Conservation (phyloP, 53 echinoderm and acorn worm species). For the Henricia sp. region DNA sequence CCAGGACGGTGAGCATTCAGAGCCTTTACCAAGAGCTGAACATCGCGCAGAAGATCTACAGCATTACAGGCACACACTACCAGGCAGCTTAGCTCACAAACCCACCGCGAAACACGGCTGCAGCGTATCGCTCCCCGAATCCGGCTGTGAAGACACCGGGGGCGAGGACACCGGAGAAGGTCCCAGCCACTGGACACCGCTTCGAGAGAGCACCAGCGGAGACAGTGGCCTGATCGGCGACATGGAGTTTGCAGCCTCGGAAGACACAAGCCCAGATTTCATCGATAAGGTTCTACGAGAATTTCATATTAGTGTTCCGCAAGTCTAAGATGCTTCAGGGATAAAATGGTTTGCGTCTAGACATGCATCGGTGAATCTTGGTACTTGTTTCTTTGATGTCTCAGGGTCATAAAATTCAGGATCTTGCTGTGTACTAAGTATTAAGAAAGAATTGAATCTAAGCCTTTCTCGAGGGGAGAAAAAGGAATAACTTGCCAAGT, state of each 20-base stretch:
- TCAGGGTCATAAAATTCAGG: no score
- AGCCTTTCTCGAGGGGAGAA: no score
- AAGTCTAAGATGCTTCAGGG: background rate
- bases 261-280: slow-evolving; percentile 66
- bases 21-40: background rate
- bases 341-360: background rate
- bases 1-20: background rate
- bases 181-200: slow-evolving; percentile 54
- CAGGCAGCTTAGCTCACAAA: background rate
- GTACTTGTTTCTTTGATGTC: no score
- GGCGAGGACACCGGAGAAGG: background rate
- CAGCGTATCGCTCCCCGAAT: slow-evolving; percentile 32
- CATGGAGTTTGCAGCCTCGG: slow-evolving; percentile 54
- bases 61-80: slow-evolving; percentile 31
- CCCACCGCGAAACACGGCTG: background rate
- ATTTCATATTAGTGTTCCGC: slow-evolving; percentile 14
- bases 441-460: no score
- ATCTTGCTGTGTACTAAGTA: no score
- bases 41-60: background rate
- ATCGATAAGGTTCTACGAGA: slow-evolving; percentile 43
- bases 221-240: slow-evolving; percentile 79
- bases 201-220: slow-evolving; percentile 74
- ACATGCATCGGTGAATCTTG: background rate
- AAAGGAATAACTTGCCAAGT: no score
- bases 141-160: slow-evolving; percentile 20